Evolutionary conservation across 1,140 invertebrate species (phyloP).

Genomic region (Caenorhabditis tropicalis): DNA sequence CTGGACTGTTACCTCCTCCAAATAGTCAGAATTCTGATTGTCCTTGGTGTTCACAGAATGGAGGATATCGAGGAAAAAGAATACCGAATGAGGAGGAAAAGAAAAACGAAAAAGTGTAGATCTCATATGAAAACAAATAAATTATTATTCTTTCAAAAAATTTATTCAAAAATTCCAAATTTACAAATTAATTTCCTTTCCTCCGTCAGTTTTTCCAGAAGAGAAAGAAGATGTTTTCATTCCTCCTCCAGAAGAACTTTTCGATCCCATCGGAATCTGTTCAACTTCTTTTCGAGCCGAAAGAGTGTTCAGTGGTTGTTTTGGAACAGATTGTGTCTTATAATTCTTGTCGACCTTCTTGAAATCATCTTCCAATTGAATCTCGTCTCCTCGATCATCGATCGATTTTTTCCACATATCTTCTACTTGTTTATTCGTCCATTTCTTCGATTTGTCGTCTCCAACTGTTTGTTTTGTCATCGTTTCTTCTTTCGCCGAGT

Average conservation of each 20-base stretch:
- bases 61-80: slow-evolving; percentile 2
- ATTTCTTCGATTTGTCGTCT: background rate
- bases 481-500: background rate
- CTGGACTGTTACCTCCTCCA: background rate
- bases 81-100: background rate
- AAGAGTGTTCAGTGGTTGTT: background rate
- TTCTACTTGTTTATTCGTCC: background rate
- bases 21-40: background rate
- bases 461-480: background rate
- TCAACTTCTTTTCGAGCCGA: background rate
- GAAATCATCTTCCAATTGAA: slow-evolving; percentile 30
- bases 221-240: background rate
- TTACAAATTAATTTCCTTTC: background rate
- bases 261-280: background rate
- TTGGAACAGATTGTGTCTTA: background rate
- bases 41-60: slow-evolving; percentile 12
- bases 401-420: slow-evolving; percentile 14
- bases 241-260: background rate
- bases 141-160: too few relatives aligned
- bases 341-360: slow-evolving; percentile 26
- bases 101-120: slow-evolving; percentile 4
- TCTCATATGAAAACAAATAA: background rate
- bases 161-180: background rate
- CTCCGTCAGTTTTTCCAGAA: background rate
- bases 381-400: slow-evolving; percentile 22